These are phyloP conservation scores for Psittacara wagleri DNA, from an alignment of 2,113 vertebrate genomes.

Conservation along the genomic window DNA sequence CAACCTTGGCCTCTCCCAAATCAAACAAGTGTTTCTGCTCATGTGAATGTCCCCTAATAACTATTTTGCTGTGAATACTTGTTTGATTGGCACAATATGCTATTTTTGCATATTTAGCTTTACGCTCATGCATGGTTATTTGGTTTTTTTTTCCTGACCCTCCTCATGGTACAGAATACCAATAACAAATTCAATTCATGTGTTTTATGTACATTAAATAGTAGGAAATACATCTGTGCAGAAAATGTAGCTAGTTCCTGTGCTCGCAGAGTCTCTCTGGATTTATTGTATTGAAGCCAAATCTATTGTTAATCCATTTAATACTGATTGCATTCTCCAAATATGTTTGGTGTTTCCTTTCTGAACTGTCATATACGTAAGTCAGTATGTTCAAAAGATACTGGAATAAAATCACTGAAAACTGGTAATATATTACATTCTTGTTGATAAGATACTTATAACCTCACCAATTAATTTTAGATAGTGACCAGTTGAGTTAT, in stretches of 20 bases:
- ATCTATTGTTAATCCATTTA: constrained; percentile 48
- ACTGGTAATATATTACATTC: neutral
- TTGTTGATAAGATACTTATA: neutral
- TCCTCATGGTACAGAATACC: neutral
- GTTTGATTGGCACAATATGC: neutral
- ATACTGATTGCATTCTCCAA: constrained; percentile 31
- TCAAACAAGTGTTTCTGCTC: neutral
- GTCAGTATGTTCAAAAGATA: neutral
- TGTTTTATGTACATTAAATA: constrained; percentile 42
- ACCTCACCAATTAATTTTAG: neutral
- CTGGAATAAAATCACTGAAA: neutral
- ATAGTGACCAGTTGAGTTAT: neutral
- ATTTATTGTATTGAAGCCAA: constrained; percentile 39
- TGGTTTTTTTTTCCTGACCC: neutral
- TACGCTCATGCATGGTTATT: neutral
- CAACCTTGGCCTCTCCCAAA: neutral
- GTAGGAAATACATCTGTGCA: constrained; percentile 40
- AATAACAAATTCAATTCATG: constrained; percentile 25
- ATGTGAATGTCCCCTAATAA: accelerated
- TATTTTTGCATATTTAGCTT: neutral
- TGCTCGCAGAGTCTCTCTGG: constrained; percentile 2
- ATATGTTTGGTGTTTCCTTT: constrained; percentile 37
- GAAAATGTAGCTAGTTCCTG: constrained; percentile 38
- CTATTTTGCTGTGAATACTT: neutral
- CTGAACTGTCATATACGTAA: neutral